These are phyloP conservation scores for Lithophane ornitopus DNA, from an alignment of 2,888 invertebrate species.

Conservation along the genomic window DNA sequence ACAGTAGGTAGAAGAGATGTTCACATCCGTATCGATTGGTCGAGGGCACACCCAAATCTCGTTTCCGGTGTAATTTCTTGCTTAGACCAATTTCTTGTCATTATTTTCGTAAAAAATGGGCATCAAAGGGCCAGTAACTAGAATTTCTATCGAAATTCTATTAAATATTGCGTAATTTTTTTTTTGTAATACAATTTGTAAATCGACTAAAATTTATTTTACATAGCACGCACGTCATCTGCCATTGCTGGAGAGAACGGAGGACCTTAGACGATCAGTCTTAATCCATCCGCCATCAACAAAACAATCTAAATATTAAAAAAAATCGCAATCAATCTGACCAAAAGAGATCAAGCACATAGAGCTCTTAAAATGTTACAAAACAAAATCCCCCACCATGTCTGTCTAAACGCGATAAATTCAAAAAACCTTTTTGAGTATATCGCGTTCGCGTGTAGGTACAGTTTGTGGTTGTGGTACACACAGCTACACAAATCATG, in stretches of 20 bases:
- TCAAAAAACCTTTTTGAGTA: no score
- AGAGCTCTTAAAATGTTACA: no score
- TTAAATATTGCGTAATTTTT: neutral
- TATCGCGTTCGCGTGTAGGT: no score
- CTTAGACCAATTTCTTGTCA: neutral
- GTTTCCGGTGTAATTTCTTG: neutral
- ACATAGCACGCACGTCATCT: no score
- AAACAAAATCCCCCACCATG: no score
- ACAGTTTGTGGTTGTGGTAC: no score
- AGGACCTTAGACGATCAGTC: neutral
- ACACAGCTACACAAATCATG: no score
- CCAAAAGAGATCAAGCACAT: neutral
- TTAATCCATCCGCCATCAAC: neutral
- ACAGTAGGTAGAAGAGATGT: slow-evolving; percentile 24
- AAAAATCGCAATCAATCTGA: no score
- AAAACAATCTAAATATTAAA: no score
- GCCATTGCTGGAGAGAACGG: no score
- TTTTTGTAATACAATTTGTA: neutral
- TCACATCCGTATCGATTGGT: neutral
- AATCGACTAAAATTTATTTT: no score
- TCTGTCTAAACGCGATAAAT: no score
- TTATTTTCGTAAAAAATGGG: neutral
- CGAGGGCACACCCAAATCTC: neutral
- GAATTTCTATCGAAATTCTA: neutral
- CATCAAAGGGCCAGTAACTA: neutral